A percentile compares a stretch with the other conserved stretches of the same genome.
Evolutionary conservation across 2,113 vertebrate genomes (phyloP).

Genomic region (Rhipidura dahli): DNA sequence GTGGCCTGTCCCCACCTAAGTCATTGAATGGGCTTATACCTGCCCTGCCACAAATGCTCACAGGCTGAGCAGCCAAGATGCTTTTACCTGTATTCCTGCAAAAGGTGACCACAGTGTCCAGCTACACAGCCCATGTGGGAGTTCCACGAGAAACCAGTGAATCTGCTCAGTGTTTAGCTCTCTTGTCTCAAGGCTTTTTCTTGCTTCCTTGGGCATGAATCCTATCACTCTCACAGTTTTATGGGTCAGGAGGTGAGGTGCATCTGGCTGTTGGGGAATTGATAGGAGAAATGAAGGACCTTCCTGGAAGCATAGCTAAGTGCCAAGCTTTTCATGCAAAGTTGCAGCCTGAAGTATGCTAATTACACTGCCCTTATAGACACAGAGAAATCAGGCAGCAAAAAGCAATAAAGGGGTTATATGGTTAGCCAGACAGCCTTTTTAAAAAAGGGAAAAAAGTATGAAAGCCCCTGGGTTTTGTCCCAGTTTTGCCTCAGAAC

Average conservation of each 20-base stretch:
- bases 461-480: neutral
- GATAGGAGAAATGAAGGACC: neutral
- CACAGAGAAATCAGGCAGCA: neutral
- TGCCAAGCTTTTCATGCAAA: neutral
- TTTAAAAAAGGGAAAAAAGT: neutral
- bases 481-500: neutral
- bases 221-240: neutral
- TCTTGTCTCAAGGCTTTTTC: neutral
- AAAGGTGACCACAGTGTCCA: accelerated
- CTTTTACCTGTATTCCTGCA: neutral
- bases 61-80: neutral
- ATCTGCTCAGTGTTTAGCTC: neutral
- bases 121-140: accelerated
- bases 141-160: neutral
- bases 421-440: neutral
- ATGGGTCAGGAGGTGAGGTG: neutral
- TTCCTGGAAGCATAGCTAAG: neutral
- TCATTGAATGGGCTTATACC: accelerated
- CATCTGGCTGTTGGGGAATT: neutral
- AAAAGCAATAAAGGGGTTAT: neutral
- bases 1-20: neutral
- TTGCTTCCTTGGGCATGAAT: neutral
- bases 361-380: neutral
- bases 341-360: neutral
- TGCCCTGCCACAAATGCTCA: neutral